A percentile compares a stretch with the other conserved stretches of the same genome.
Evolutionary conservation across 2,797 vertebrate species (phyloP).

Genomic region (Muscicapa striata): DNA sequence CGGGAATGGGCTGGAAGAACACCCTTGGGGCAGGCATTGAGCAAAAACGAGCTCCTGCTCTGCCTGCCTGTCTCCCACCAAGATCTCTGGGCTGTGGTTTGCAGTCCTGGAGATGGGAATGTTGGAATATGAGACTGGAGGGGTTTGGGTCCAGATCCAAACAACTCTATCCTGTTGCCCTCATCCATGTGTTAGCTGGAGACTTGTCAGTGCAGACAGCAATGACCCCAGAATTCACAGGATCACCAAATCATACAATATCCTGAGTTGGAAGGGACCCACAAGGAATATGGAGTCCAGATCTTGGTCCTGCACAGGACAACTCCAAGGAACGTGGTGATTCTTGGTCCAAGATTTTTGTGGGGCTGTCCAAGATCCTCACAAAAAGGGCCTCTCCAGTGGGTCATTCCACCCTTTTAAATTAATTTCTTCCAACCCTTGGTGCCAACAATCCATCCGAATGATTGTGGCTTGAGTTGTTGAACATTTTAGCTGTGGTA

Average conservation of each 20-base stretch:
- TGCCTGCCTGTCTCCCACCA: background rate
- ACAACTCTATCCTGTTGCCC: background rate
- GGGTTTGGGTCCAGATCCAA: background rate
- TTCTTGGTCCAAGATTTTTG: background rate
- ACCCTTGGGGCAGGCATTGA: background rate
- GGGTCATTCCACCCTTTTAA: background rate
- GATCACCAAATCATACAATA: background rate
- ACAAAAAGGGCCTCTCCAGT: background rate
- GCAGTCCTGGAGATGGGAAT: background rate
- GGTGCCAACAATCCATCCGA: background rate
- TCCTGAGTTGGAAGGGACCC: background rate
- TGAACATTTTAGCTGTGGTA: background rate
- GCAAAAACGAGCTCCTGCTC: background rate
- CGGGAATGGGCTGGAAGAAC: background rate
- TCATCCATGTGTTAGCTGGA: background rate
- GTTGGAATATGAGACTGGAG: background rate
- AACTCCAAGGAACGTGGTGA: background rate
- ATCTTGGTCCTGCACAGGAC: background rate
- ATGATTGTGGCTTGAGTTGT: background rate
- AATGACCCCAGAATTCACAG: background rate
- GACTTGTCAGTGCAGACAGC: background rate
- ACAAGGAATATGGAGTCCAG: background rate
- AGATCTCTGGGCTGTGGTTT: background rate
- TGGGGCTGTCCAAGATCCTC: background rate
- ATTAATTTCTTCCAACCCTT: background rate